Base-by-base conservation (phyloP, 2,797 vertebrate species). In the Peromyscus melanophrys region DNA sequence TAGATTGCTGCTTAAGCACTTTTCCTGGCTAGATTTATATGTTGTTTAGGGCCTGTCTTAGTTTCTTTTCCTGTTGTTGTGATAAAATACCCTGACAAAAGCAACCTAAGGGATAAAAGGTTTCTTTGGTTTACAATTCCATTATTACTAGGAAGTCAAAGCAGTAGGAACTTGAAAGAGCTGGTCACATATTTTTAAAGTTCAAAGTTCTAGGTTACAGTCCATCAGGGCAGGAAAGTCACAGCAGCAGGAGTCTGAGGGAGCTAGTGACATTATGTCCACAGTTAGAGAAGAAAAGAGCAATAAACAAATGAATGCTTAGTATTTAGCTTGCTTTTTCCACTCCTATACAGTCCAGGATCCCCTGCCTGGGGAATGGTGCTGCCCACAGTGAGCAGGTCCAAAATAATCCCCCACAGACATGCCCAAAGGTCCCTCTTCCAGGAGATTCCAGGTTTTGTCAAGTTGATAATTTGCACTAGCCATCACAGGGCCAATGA, bases 11-110 rank as follows among this genome's bases (percentile, higher is more conserved):
- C 67, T 57, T 6, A 17, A 19, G 80, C 23, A 40, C 16, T 75
- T 89, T 93, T 76, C 63, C 46, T 84, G 52, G 46, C 29, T 90
- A 52, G 31, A 49, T 86, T 87, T 96, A 80, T 90, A 3, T 76
- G 67, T 59, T 83, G 8, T n/a, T 17, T 61, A 76, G 27, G 67
- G 29, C 75, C 46, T 85, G 19, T 34, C 40, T 52, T 52, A 49
- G 83, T 67, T 31, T 86, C 46, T 69, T 69, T 86, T 52, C 3
- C 19, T 17, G 31, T 69, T 69, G 34, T 43, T 69, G 21, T 86
- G 40, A 52, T 49, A 49, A 67, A 43, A 63, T 31, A 63, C 27
- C 37, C 59, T 84, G 81, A 63, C 73, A 63, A 46, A 63, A 61
- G 7, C 59, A 82, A 61, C n/a, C 40, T 40, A 82, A 83, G 37